These are phyloP conservation scores for Anthrax anthrax DNA, from an alignment of 2,888 invertebrate species.

Conservation along the genomic window DNA sequence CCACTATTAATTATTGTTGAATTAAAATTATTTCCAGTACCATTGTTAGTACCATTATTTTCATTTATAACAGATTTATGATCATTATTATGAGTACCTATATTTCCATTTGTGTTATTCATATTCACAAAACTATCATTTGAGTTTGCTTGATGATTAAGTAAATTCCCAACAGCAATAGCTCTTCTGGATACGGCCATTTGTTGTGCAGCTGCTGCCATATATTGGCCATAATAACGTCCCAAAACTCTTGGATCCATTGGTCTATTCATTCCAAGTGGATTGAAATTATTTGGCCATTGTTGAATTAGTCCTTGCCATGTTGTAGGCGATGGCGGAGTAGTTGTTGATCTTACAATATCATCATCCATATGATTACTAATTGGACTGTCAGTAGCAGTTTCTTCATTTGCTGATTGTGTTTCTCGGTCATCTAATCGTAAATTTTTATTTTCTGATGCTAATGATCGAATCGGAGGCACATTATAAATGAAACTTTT, in stretches of 20 bases:
- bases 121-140: too few relatives aligned
- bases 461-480: background rate
- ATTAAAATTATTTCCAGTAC: too few relatives aligned
- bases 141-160: background rate
- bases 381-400: background rate
- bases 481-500: background rate
- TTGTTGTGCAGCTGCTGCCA: conserved; percentile 24
- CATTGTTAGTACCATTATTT: too few relatives aligned
- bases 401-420: background rate
- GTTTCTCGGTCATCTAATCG: background rate
- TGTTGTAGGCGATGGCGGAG: conserved; percentile 9
- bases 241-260: conserved; percentile 28
- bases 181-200: conserved; percentile 11
- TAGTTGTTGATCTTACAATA: background rate
- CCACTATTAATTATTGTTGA: background rate
- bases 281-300: conserved; percentile 16
- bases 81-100: too few relatives aligned
- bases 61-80: too few relatives aligned
- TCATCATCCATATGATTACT: background rate
- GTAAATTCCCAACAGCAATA: conserved; percentile 1
- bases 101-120: too few relatives aligned
- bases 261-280: conserved; percentile 8
- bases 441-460: background rate
- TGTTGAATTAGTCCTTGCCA: conserved; percentile 19
- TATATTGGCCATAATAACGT: conserved; percentile 30